These are phyloP conservation scores for Papilio elwesi DNA, from an alignment of 2,888 invertebrate genomes.

Conservation along the genomic window DNA sequence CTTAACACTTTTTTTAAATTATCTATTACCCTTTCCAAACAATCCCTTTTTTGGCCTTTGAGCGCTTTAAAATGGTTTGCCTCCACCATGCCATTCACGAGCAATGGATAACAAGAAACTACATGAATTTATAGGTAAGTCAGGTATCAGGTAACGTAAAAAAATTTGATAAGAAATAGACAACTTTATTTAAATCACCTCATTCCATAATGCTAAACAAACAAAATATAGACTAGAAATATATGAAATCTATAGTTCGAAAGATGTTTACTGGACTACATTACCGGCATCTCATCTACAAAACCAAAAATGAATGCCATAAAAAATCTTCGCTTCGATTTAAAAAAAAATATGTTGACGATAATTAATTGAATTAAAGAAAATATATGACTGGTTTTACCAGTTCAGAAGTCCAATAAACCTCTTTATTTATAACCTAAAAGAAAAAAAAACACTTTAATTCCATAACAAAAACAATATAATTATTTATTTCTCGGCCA, in stretches of 20 bases:
- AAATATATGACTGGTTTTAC: background rate
- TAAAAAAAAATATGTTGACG: background rate
- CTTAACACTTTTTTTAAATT: too few relatives aligned
- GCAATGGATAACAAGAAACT: too few relatives aligned
- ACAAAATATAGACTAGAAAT: constrained; percentile 41
- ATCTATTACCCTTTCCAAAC: too few relatives aligned
- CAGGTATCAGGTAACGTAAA: too few relatives aligned
- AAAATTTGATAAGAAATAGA: constrained; percentile 24
- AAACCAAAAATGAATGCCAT: too few relatives aligned
- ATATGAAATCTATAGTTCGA: constrained; percentile 27
- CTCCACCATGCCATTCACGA: too few relatives aligned
- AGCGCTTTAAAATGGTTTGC: too few relatives aligned
- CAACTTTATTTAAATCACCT: constrained; percentile 35
- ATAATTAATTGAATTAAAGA: background rate
- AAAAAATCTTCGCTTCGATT: background rate
- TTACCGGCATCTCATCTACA: too few relatives aligned
- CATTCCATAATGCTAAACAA: constrained; percentile 35
- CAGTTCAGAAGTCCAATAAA: constrained; percentile 16
- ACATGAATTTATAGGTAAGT: too few relatives aligned
- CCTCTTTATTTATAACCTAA: constrained; percentile 10
- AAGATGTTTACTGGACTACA: constrained; percentile 13
- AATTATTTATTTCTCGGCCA: constrained; percentile 9
- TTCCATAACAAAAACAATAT: constrained; percentile 36
- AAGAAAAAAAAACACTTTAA: constrained; percentile 29
- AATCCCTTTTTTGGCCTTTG: too few relatives aligned